Percentiles rank a stretch among this genome's conserved stretches.
These are phyloP conservation scores for Anoplopoma fimbria DNA, from an alignment of 2,113 vertebrate species.

Conservation along the genomic window DNA sequence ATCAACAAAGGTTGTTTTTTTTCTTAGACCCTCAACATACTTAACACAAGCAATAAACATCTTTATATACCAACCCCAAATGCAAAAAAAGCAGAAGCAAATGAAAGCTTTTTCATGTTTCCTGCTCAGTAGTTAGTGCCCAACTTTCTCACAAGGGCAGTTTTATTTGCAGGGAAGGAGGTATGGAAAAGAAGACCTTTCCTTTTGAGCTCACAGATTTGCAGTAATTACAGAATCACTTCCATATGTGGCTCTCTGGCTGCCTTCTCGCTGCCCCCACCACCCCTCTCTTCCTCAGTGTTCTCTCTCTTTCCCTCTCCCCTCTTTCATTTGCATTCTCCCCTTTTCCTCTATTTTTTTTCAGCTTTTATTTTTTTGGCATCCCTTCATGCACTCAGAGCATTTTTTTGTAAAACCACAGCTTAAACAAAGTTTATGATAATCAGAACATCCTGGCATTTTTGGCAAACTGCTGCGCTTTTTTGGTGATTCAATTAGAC, in stretches of 20 bases:
- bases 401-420: slow-evolving; percentile 76
- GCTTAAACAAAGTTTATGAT: slow-evolving; percentile 83
- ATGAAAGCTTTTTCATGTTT: slow-evolving; percentile 55
- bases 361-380: slow-evolving; percentile 59
- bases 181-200: slow-evolving; percentile 85
- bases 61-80: slow-evolving; percentile 25
- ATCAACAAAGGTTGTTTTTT: slow-evolving; percentile 3
- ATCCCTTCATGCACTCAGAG: slow-evolving; percentile 43
- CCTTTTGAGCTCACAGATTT: slow-evolving; percentile 87
- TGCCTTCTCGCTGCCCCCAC: slow-evolving; percentile 80
- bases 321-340: slow-evolving; percentile 77
- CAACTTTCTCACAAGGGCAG: slow-evolving; percentile 80
- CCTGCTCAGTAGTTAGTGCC: slow-evolving; percentile 70
- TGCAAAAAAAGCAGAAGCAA: slow-evolving; percentile 56
- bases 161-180: slow-evolving; percentile 83
- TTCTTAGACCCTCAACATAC: neutral
- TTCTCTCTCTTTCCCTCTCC: slow-evolving; percentile 60
- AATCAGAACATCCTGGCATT: slow-evolving; percentile 86
- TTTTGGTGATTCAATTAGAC: slow-evolving; percentile 82
- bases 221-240: slow-evolving; percentile 88
- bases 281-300: slow-evolving; percentile 70
- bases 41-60: slow-evolving; percentile 28
- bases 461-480: slow-evolving; percentile 73
- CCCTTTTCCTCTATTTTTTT: slow-evolving; percentile 60
- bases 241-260: slow-evolving; percentile 87